A percentile compares a stretch with the other conserved stretches of the same genome.
phyloP scores from a whole-genome alignment of 1,140 invertebrate genomes.

The Drosophila miranda region DNA sequence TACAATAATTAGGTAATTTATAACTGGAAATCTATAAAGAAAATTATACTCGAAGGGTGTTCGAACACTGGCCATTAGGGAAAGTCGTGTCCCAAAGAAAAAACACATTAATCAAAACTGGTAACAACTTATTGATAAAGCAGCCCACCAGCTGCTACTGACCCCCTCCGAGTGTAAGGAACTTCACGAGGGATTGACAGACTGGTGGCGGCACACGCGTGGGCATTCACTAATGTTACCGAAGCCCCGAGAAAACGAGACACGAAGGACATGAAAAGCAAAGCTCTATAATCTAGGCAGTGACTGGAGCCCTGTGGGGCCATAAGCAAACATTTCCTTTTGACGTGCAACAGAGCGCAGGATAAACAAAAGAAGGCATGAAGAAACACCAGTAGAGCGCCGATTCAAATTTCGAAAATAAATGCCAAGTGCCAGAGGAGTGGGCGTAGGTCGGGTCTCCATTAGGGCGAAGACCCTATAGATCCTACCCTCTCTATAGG shows the following conservation, averaged over 20 bases:
- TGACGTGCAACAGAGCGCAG: constrained; percentile 37
- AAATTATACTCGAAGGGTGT: constrained; percentile 16
- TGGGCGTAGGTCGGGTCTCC: constrained; percentile 1
- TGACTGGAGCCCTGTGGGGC: constrained; percentile 29
- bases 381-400: constrained; percentile 40
- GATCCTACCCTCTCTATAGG: neutral
- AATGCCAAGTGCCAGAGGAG: constrained; percentile 29
- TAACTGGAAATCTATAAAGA: constrained; percentile 35
- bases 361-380: constrained; percentile 33
- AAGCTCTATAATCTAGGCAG: constrained; percentile 52
- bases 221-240: constrained; percentile 43
- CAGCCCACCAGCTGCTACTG: constrained; percentile 10
- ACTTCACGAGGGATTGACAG: constrained; percentile 17
- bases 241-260: constrained; percentile 4
- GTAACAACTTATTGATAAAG: constrained; percentile 62
- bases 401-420: constrained; percentile 72
- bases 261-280: constrained; percentile 59
- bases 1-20: constrained; percentile 35
- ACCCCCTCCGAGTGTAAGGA: neutral
- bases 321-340: constrained; percentile 55
- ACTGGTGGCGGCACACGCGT: constrained; percentile 33
- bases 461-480: too few species aligned
- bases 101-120: constrained; percentile 66
- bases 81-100: constrained; percentile 1
- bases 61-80: constrained; percentile 20